Evolutionary conservation across 2,888 invertebrate species (phyloP).

Genomic region (Andrena dorsata): DNA sequence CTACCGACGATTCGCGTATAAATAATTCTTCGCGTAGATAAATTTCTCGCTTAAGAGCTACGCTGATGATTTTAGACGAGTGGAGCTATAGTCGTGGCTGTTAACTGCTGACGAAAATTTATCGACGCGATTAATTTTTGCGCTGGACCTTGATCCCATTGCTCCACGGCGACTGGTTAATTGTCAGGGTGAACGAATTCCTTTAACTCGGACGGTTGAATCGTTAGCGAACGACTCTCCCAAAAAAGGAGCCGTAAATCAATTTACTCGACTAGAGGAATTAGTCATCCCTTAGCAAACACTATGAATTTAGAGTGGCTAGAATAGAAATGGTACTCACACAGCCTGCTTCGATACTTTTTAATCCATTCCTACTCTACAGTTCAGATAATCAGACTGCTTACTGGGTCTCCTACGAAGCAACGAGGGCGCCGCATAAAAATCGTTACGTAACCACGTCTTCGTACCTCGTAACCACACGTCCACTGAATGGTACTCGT

Average conservation of each 20-base stretch:
- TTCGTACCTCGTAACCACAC: slow-evolving; percentile 47
- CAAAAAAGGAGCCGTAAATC: slow-evolving; percentile 27
- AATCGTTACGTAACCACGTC: slow-evolving; percentile 58
- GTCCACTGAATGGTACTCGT: slow-evolving; percentile 61
- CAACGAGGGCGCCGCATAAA: slow-evolving; percentile 29
- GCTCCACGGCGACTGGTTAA: slow-evolving; percentile 49
- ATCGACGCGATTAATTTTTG: slow-evolving; percentile 57
- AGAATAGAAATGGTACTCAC: not conserved
- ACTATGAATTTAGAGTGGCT: slow-evolving; percentile 15
- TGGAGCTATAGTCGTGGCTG: slow-evolving; percentile 37
- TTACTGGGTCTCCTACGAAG: slow-evolving; percentile 14
- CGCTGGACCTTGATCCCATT: slow-evolving; percentile 55
- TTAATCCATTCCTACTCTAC: not conserved
- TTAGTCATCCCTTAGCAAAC: slow-evolving; percentile 47
- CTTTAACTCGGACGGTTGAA: slow-evolving; percentile 5
- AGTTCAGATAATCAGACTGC: not conserved
- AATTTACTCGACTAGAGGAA: slow-evolving; percentile 36
- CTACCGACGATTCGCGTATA: slow-evolving; percentile 50
- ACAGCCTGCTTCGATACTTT: not conserved
- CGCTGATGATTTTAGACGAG: slow-evolving; percentile 41
- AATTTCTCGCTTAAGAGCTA: slow-evolving; percentile 64
- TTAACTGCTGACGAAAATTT: slow-evolving; percentile 61
- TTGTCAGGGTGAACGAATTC: slow-evolving; percentile 49
- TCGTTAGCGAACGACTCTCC: slow-evolving; percentile 13
- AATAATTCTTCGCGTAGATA: slow-evolving; percentile 59